Base-by-base conservation (phyloP, 2,113 vertebrate genomes). In the Cheilinus undulatus region DNA sequence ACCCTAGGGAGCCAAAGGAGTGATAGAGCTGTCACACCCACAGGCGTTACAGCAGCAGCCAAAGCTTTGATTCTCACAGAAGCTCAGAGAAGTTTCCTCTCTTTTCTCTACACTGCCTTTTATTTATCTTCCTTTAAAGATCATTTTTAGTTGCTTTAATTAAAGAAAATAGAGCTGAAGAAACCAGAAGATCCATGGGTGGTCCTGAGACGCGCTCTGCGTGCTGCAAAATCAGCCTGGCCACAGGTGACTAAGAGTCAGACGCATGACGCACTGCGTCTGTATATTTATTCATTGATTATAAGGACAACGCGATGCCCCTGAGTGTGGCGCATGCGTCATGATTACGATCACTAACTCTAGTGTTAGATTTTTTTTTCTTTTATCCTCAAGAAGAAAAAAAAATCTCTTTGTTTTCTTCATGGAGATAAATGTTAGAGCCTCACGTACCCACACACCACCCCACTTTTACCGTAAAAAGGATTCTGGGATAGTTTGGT, bases 1-100 rank as follows among this genome's bases (percentile, higher is more conserved):
- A 65, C 51, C 75, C 54, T 10, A 15, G 57, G 80, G 71, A 69
- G 26, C n/a, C 46, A 5, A 56, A 52, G 82, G 56, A 34, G 77
- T 27, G 70, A 65, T 73, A 24, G 52, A 58, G 42, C 53, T 66
- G 78, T 82, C 71, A 76, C 77, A 66, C 19, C 19, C 32, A 28
- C 65, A 54, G 45, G 50, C 34, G 20, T 43, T 10, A 24, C 28
- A 42, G 56, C 49, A 62, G 60, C 27, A 45, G 42, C 3, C 11
- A 7, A 13, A 22, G 22, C 30, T 11, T 2, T 1, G 28, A 56
- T 6, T 14, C 13, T 30, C 51, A 10, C 27, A 20, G 48, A 34
- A 30, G 22, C 23, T 12, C 30, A 27, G 1, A 26, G 15, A 32
- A 34, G 23, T 15, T 36, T 20, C 3, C 28, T 12, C 26, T 22